Evolutionary conservation across 2,113 vertebrate species (phyloP), one percentile per base, ranked within the genome.

Genomic region (Tylochromis polylepis): DNA sequence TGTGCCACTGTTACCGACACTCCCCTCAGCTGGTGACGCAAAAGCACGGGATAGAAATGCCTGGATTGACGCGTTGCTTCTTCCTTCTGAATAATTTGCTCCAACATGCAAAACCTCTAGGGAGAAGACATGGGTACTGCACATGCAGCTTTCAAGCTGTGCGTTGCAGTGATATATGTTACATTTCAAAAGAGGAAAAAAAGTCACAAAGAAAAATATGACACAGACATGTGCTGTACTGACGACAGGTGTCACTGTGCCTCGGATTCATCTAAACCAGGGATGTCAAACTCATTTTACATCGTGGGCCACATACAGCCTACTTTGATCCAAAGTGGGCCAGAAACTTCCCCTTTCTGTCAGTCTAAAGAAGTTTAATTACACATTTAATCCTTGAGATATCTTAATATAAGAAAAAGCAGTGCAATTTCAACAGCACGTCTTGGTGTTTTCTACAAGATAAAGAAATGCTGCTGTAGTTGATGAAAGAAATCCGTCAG

Each of bases 51-150:
- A 34, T 16, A 29, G 46, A 60, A 82, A 84, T 80, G 58, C 82
- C 79, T 12, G 43, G 59, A 72, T 67, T 77, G 56, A 79, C 20
- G 79, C 83, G 55, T 34, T 81, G n/a, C 51, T 34, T 59, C 55
- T 77, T 81, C 78, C 24, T 77, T 38, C 38, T 77, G 83, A 85
- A 81, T 86, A 84, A 85, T 77, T 34, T 82, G 56, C 88, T 60
- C 46, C 72, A 79, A 86, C 55, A 58, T 83, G 77, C 70, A 84
- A 91, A 93, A 85, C 59, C 77, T 80, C 6, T 12, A 15, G 84
- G 77, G 55, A 82, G 55, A 59, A 11, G 56, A 57, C 3, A 20
- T 15, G 41, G 43, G 36, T 18, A 31, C 46, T 65, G 60, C 62
- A 38, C 67, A 82, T 8, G 29, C 27, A 81, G 57, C 58, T 79